Evolutionary conservation across 2,113 vertebrate species (phyloP), one percentile per base, ranked within the genome.

Genomic region (Upupa epops): DNA sequence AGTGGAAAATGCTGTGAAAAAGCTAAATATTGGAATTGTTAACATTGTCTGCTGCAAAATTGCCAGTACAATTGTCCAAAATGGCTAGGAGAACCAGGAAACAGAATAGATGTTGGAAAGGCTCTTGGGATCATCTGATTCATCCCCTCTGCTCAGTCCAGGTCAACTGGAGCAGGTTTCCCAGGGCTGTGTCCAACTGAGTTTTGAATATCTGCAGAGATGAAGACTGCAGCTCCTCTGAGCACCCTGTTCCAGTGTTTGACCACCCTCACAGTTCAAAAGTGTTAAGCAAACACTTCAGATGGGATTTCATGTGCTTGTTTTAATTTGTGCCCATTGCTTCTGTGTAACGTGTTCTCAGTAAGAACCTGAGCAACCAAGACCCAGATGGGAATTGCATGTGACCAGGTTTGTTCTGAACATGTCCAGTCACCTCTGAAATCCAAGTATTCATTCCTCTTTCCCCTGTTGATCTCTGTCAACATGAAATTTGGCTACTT

Each of bases 401-500:
- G 6, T 42, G 20, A 42, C 48, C 45, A 58, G 60, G 46, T 86
- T 32, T 59, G 52, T 32, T 46, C 51, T 55, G 32, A 63, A 73
- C 61, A 69, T 73, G 10, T 48, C 10, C 0, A 1, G 2, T 60
- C n/a, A 56, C 46, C 51, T 79, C 45, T 60, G 65, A 82, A 78
- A 77, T 60, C 24, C 29, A 9, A 17, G 28, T 37, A 19, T 49
- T 36, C 26, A 11, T 84, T 78, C 24, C 15, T 15, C 86, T 77
- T 74, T 5, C 11, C 28, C 28, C 18, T 58, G n/a, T 34, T 37
- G 12, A 52, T 71, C 36, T 77, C 52, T 34, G 17, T 37, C n/a
- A 22, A 4, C 0, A 0, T 46, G n/a, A 52, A 15, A 55, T 61
- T 66, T 66, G 83, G 26, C 24, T 61, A 0, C 10, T 60, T 83